Evolutionary conservation across 37 sponge, comb jelly and placozoan species (phyloP).

Genomic region (Chondrilla cf. caribensis): DNA sequence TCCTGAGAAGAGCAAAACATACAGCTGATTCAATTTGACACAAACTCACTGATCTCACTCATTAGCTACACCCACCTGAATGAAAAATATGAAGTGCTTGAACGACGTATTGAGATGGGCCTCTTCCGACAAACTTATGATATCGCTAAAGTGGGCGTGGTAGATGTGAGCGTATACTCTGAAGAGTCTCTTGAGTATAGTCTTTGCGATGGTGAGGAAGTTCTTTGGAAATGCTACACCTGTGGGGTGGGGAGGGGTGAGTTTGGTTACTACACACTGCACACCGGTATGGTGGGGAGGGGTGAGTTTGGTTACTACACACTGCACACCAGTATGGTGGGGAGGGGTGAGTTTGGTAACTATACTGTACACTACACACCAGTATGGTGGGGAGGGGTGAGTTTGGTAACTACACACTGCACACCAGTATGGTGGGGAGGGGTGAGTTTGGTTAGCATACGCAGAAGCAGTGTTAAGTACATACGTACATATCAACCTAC

Average conservation of each 20-base stretch:
- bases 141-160: constrained; percentile 91
- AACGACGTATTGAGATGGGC: constrained; percentile 98
- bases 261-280: no score
- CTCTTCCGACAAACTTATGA: constrained; percentile 85
- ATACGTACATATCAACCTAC: not conserved
- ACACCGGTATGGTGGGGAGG: no score
- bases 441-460: no score
- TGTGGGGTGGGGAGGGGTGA: no score
- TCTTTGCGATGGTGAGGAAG: constrained; percentile 93
- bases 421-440: no score
- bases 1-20: constrained; percentile 61
- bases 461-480: constrained; percentile 6
- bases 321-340: no score
- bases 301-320: no score
- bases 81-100: constrained; percentile 99
- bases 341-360: not conserved
- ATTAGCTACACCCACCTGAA: constrained; percentile 33
- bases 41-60: not conserved
- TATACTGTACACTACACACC: no score
- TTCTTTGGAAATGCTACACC: constrained; percentile 92
- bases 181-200: constrained; percentile 96
- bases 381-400: no score
- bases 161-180: constrained; percentile 99
- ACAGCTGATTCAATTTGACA: not conserved
- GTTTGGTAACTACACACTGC: no score